Base-by-base conservation (phyloP, 2,113 vertebrate species). In the Gila orcuttii region DNA sequence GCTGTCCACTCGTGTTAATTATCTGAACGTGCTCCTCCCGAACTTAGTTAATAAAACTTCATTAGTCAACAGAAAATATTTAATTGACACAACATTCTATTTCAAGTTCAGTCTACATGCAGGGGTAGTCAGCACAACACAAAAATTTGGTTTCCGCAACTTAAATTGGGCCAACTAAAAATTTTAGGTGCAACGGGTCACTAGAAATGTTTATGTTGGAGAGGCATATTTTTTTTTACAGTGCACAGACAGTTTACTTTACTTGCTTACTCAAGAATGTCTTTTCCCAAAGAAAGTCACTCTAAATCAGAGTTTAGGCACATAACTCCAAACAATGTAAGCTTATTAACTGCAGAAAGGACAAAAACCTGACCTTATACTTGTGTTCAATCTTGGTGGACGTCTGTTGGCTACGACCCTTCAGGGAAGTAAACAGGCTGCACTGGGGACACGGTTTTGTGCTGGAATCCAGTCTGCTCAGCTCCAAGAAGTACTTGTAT, bases 361-460 rank as follows among this genome's bases (percentile, higher is more conserved):
- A 13, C 45, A 28, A 36, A 21, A 15, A 25, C 88, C 95, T 95
- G 93, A 98, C 97, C 97, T 99, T 99, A 92, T 97, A 98, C 93
- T 97, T 99, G 95, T 96, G 96, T 92, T 99, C 97, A 11, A 94
- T 92, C 93, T 95, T 97, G 94, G 92, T 94, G 86, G 95, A 93
- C 78, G 93, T 93, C 88, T 95, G 95, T 91, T 95, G 94, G 93
- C 94, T 92, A 92, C 93, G 96, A 88, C 91, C 95, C 93, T 94
- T 96, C 92, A 98, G 96, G 23, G 97, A 96, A 87, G 97, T 99
- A 95, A 99, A 99, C 89, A 96, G 95, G 92, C 95, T 96, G 96
- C 98, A 99, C 91, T 99, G 97, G 62, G 98, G 98, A 88, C 98
- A 99, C 64, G 98, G 97, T 91, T 99, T 99, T 90, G 97, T 99